phyloP scores from a whole-genome alignment of 2,888 invertebrate species.

The Dusona sp. region DNA sequence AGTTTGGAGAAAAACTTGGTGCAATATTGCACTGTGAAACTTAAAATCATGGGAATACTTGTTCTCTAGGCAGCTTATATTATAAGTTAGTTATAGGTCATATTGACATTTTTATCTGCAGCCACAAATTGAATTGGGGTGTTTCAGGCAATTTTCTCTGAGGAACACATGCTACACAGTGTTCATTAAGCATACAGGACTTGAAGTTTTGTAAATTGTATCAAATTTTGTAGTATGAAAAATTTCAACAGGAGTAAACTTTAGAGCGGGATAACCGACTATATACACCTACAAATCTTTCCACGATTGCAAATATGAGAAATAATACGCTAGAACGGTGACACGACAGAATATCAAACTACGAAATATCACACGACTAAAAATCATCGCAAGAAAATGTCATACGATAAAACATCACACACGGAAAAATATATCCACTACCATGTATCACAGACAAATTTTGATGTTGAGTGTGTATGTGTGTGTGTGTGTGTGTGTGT shows the following conservation, averaged over 20 bases:
- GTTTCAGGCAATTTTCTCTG: neutral
- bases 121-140: neutral
- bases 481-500: too few relatives aligned
- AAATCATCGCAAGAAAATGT: too few relatives aligned
- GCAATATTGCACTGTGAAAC: slow-evolving; percentile 53
- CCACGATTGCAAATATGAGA: too few relatives aligned
- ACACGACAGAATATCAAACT: too few relatives aligned
- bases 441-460: too few relatives aligned
- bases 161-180: neutral
- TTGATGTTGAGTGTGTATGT: too few relatives aligned
- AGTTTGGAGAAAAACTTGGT: slow-evolving; percentile 26
- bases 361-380: too few relatives aligned
- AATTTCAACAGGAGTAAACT: neutral
- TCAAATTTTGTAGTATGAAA: neutral
- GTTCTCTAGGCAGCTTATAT: neutral
- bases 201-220: neutral
- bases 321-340: too few relatives aligned
- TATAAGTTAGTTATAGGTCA: neutral
- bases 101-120: neutral
- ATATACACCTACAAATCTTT: too few relatives aligned
- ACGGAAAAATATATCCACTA: too few relatives aligned
- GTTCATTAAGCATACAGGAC: neutral
- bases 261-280: neutral
- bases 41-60: slow-evolving; percentile 54
- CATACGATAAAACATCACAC: too few relatives aligned